phyloP scores from a whole-genome alignment of 2,888 invertebrate species.

The Strigamia crassipes region DNA sequence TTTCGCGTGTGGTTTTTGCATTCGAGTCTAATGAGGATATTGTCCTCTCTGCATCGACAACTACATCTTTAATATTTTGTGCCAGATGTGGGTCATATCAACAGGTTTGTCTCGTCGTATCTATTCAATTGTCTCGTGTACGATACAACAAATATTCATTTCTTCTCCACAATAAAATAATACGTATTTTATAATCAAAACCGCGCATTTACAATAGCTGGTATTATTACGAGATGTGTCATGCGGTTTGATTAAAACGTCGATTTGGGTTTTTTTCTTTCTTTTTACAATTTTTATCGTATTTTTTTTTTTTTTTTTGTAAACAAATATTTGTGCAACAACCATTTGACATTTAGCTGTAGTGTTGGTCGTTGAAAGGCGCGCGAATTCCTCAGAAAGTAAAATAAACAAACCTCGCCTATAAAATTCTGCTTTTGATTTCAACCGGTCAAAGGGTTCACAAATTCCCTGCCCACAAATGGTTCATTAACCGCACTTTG shows the following conservation, averaged over 20 bases:
- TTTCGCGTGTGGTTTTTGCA: not conserved
- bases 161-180: not conserved
- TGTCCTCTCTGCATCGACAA: constrained; percentile 6
- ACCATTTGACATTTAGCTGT: too few relatives aligned
- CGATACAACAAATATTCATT: not conserved
- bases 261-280: too few relatives aligned
- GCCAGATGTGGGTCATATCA: constrained; percentile 13
- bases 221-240: too few relatives aligned
- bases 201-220: too few relatives aligned
- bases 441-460: constrained; percentile 33
- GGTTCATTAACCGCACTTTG: constrained; percentile 37
- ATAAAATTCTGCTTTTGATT: not conserved
- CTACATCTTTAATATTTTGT: not conserved
- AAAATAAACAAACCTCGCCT: constrained; percentile 3
- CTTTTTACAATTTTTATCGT: too few relatives aligned
- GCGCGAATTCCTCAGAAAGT: not conserved
- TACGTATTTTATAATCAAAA: too few relatives aligned
- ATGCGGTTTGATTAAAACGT: too few relatives aligned
- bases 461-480: not conserved
- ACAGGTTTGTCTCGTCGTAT: constrained; percentile 19
- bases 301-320: too few relatives aligned
- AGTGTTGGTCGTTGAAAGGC: too few relatives aligned
- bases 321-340: too few relatives aligned
- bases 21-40: not conserved
- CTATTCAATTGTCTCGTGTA: not conserved